phyloP scores from a whole-genome alignment of 2,888 invertebrate species.

The Ophioninae sp. region DNA sequence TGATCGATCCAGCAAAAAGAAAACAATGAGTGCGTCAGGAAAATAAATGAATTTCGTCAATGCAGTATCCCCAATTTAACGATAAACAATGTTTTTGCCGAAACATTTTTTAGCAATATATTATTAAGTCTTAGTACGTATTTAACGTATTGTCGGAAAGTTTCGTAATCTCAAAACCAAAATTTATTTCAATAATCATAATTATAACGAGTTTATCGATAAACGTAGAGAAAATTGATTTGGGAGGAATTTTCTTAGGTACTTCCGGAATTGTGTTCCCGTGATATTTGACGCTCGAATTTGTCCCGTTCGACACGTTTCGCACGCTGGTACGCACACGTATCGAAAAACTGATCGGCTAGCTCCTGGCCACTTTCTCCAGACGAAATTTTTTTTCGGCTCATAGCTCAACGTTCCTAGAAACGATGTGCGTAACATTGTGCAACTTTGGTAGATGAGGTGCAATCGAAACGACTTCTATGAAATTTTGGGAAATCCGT shows the following conservation, averaged over 20 bases:
- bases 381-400: conserved; percentile 16
- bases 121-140: too few relatives aligned
- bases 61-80: background rate
- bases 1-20: background rate
- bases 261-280: background rate
- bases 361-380: conserved; percentile 39
- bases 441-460: background rate
- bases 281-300: background rate
- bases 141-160: too few relatives aligned
- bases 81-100: background rate
- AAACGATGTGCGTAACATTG: conserved; percentile 14
- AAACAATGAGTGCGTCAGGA: background rate
- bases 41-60: background rate
- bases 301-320: background rate
- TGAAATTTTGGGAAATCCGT: background rate
- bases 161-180: too few relatives aligned
- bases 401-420: background rate
- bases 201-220: background rate
- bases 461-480: background rate
- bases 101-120: too few relatives aligned
- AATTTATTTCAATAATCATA: background rate
- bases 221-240: background rate
- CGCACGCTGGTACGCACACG: background rate
- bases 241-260: background rate
- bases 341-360: background rate